Conservation (phyloP, 2,888 invertebrate species). For the Alcis repandata region DNA sequence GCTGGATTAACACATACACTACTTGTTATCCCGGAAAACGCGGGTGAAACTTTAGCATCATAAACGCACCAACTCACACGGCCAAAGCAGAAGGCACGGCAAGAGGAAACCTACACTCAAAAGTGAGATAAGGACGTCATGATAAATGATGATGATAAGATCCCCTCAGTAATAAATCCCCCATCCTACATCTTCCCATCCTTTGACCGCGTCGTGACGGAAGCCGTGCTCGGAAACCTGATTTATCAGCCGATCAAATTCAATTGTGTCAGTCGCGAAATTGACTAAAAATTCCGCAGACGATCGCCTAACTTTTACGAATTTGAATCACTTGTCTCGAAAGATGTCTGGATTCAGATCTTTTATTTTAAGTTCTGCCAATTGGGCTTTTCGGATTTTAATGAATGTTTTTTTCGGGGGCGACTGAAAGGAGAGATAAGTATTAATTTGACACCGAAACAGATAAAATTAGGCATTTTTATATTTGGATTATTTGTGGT, state of each 20-base stretch:
- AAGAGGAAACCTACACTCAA: too few relatives aligned
- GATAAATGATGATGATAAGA: background rate
- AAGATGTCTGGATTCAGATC: constrained; percentile 38
- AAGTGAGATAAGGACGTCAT: background rate
- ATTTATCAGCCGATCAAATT: constrained; percentile 81
- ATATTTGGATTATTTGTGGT: too few relatives aligned
- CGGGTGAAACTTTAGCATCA: too few relatives aligned
- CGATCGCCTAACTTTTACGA: constrained; percentile 59
- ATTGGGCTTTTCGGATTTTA: constrained; percentile 5
- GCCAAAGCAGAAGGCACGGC: too few relatives aligned
- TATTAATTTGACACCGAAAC: too few relatives aligned
- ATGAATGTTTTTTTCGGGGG: background rate
- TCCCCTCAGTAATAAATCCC: background rate
- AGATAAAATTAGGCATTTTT: too few relatives aligned
- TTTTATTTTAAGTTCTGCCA: constrained; percentile 28
- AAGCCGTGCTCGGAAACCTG: constrained; percentile 78
- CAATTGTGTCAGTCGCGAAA: constrained; percentile 81
- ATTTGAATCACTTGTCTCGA: constrained; percentile 49
- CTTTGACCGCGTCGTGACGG: constrained; percentile 52
- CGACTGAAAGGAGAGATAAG: constrained; percentile 3
- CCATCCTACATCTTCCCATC: background rate
- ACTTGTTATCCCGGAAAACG: too few relatives aligned
- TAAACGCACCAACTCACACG: too few relatives aligned
- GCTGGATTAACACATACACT: too few relatives aligned
- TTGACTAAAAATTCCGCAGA: constrained; percentile 80